These are phyloP conservation scores for Cryptophagus acutangulus DNA, from an alignment of 2,888 invertebrate species.

Conservation along the genomic window DNA sequence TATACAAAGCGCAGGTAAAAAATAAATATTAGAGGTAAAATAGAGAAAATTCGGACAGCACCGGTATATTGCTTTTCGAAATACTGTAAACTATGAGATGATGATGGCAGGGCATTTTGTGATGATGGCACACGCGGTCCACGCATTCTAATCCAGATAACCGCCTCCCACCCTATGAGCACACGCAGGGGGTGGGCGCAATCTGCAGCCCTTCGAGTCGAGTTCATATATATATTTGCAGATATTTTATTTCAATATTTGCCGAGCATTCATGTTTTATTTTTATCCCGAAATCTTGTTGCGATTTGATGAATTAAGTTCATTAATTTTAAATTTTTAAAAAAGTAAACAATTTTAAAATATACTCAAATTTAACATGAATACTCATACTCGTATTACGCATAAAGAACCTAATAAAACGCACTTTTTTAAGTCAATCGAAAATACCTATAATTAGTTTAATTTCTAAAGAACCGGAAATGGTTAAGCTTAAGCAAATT, in stretches of 20 bases:
- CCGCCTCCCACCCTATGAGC: slow-evolving; percentile 33
- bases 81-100: background rate
- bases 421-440: too few relatives aligned
- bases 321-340: too few relatives aligned
- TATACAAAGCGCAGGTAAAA: slow-evolving; percentile 3
- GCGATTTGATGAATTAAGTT: too few relatives aligned
- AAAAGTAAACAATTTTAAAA: too few relatives aligned
- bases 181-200: slow-evolving; percentile 21
- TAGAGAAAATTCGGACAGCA: background rate
- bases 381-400: too few relatives aligned
- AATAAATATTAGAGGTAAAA: slow-evolving; percentile 1
- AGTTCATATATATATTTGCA: slow-evolving; percentile 39
- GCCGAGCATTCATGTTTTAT: slow-evolving; percentile 15
- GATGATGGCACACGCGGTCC: slow-evolving; percentile 34
- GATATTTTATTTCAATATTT: slow-evolving; percentile 37
- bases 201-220: slow-evolving; percentile 30
- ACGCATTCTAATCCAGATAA: slow-evolving; percentile 36
- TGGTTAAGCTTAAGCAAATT: too few relatives aligned
- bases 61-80: too few relatives aligned
- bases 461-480: too few relatives aligned
- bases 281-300: slow-evolving; percentile 1
- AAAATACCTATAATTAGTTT: too few relatives aligned
- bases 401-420: too few relatives aligned
- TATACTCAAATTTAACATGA: too few relatives aligned
- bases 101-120: slow-evolving; percentile 10